Evolutionary conservation across 2,113 vertebrate species (phyloP).

Genomic region (Perca flavescens): DNA sequence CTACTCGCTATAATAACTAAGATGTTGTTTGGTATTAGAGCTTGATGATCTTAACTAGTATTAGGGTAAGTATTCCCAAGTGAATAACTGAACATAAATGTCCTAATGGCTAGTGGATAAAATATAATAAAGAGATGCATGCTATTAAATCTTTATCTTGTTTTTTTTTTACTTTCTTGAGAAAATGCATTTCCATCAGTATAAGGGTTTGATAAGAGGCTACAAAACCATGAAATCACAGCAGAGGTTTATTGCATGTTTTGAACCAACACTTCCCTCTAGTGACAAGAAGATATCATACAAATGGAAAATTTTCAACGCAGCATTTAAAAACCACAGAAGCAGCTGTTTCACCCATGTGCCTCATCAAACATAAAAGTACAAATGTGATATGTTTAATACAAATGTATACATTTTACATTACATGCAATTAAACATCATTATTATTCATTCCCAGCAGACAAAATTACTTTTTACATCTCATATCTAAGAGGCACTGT

Average conservation of each 20-base stretch:
- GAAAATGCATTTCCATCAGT: constrained; percentile 14
- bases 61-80: background rate
- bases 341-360: constrained; percentile 14
- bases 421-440: constrained; percentile 29
- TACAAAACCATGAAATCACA: constrained; percentile 36
- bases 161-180: constrained; percentile 30
- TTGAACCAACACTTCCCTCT: constrained; percentile 76
- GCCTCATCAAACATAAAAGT: constrained; percentile 2
- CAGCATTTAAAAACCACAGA: constrained; percentile 29
- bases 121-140: constrained; percentile 30
- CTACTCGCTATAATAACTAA: constrained; percentile 24
- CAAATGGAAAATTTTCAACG: constrained; percentile 18
- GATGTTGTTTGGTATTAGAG: constrained; percentile 25
- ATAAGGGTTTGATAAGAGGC: constrained; percentile 27
- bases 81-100: background rate
- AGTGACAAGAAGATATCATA: constrained; percentile 60
- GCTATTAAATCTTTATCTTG: background rate
- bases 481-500: constrained; percentile 31
- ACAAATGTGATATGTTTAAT: background rate
- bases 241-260: constrained; percentile 44
- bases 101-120: background rate
- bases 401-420: constrained; percentile 22
- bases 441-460: constrained; percentile 22
- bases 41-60: constrained; percentile 10
- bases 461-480: background rate